Percentiles rank a stretch among this genome's conserved stretches.
phyloP scores from a whole-genome alignment of 2,113 vertebrate species.

The Zosterops borbonicus region DNA sequence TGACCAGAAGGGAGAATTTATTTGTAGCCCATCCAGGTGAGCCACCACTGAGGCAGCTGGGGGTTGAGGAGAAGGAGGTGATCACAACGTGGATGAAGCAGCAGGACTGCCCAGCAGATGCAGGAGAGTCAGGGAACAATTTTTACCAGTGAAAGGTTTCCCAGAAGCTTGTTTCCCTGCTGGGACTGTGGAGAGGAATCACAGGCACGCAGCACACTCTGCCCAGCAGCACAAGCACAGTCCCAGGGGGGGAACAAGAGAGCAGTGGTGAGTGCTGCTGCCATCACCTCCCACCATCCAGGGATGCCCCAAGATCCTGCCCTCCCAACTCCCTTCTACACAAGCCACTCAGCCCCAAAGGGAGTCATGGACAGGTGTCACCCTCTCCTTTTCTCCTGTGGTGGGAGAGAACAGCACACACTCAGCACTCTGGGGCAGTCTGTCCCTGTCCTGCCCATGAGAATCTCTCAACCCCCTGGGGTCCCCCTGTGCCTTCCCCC shows the following conservation, averaged over 20 bases:
- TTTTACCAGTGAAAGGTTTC: neutral
- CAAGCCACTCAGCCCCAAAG: neutral
- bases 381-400: neutral
- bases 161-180: neutral
- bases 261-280: neutral
- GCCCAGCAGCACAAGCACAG: neutral
- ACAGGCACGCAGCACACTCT: neutral
- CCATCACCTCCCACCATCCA: neutral
- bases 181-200: neutral
- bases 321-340: neutral
- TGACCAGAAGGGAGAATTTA: neutral
- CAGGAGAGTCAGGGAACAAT: neutral
- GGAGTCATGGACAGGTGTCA: neutral
- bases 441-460: neutral
- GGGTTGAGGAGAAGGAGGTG: rapidly evolving
- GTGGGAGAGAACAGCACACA: neutral
- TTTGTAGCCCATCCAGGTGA: neutral
- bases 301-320: neutral
- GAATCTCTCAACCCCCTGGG: neutral
- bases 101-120: neutral
- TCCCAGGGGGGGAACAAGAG: no score
- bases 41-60: neutral
- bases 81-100: neutral
- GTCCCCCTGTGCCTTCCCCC: neutral
- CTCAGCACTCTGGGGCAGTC: neutral